Evolutionary conservation across 64 coral and sea anemone species (phyloP), one percentile per base, ranked within the genome.

Genomic region (Anthopleura sola): DNA sequence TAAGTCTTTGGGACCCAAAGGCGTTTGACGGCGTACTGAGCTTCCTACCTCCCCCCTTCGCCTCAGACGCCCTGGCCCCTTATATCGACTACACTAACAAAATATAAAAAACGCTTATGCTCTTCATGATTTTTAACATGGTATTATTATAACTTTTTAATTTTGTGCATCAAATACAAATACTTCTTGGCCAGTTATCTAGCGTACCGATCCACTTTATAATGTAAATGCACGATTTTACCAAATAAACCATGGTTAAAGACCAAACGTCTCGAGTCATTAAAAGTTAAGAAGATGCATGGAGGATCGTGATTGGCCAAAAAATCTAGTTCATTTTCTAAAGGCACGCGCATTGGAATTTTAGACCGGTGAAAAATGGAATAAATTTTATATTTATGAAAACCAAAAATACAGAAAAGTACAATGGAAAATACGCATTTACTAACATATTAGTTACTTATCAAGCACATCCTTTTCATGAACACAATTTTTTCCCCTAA

Each of bases 381-480:
- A 62, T 53, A n/a, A 24, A 23, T 21, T 26, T 62, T 62, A 71
- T 32, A 71, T 71, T 71, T 31, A 71, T 71, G n/a, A 62, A 0
- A 62, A 62, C 24, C 58, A 71, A 71, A 71, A 71, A 34, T 71
- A 71, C 66, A 34, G 66, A 71, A 71, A 71, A 71, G 15, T 71
- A 71, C 66, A 71, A 3, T 32, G 29, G 66, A 34, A 71, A 71
- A 71, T 71, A 71, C 13, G n/a, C 66, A 71, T 71, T 71, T 71
- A 71, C 66, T 34, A 71, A 71, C 66, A 71, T n/a, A 26, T 28
- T 68, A 71, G 66, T 71, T 14, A 16, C 66, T 32, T 71, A 32
- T 36, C 66, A 34, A 71, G n/a, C 66, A 71, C 66, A 32, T 71
- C 66, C 29, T 69, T 31, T 69, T 33, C 6, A 8, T 71, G 66